Percentiles rank a stretch among this genome's conserved stretches.
Conservation (phyloP, 2,113 vertebrate species). For the Crotalus helleri region DNA sequence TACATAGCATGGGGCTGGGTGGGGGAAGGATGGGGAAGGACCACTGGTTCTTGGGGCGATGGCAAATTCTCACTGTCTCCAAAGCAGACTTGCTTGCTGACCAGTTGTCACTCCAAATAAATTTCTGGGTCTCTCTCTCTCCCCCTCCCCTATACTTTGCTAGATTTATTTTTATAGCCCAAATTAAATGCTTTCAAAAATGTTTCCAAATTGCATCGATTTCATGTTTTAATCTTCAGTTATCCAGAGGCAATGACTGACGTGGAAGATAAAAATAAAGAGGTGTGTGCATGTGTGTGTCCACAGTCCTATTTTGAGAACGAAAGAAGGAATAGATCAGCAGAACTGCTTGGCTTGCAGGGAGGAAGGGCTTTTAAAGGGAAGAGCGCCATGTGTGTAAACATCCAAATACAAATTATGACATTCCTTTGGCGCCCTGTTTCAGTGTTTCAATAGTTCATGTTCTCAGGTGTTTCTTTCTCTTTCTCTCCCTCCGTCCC, state of each 20-base stretch:
- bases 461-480: neutral
- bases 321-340: neutral
- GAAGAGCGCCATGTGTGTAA: slow-evolving; percentile 14
- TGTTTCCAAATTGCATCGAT: slow-evolving; percentile 44
- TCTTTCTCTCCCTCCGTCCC: neutral
- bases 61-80: slow-evolving; percentile 75
- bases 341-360: neutral
- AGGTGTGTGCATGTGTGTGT: neutral
- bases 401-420: slow-evolving; percentile 19
- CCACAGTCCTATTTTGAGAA: neutral
- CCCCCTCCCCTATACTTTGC: slow-evolving; percentile 39
- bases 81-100: slow-evolving; percentile 73
- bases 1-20: slow-evolving; percentile 61
- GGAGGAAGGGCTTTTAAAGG: slow-evolving; percentile 40
- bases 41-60: slow-evolving; percentile 86
- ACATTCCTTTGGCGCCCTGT: slow-evolving; percentile 1
- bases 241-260: slow-evolving; percentile 62
- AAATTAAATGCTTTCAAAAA: slow-evolving; percentile 58
- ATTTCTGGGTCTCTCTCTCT: slow-evolving; percentile 78
- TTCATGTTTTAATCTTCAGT: slow-evolving; percentile 58
- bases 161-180: slow-evolving; percentile 48
- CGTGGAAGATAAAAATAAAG: slow-evolving; percentile 52
- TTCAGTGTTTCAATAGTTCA: neutral
- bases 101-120: slow-evolving; percentile 70
- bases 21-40: slow-evolving; percentile 59